Evolutionary conservation across 2,797 vertebrate genomes (phyloP).

Genomic region (Euphonia xanthogaster): DNA sequence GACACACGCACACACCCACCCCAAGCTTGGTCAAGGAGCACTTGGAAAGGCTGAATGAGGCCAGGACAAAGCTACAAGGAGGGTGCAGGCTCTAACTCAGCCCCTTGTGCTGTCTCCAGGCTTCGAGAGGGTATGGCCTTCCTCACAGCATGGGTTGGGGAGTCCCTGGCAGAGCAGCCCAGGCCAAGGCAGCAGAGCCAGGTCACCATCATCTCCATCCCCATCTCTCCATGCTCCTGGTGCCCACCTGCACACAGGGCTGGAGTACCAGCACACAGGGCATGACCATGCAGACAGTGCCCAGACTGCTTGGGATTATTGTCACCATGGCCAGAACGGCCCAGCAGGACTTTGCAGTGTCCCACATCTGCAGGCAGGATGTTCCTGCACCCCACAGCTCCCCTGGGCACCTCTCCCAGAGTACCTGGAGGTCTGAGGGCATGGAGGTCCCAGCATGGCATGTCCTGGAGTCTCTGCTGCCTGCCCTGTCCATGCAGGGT

Average conservation of each 20-base stretch:
- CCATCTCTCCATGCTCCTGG: background rate
- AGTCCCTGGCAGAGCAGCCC: background rate
- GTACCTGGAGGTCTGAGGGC: accelerated
- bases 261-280: background rate
- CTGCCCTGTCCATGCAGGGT: accelerated
- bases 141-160: background rate
- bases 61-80: background rate
- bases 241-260: accelerated
- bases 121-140: background rate
- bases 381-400: background rate
- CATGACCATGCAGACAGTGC: accelerated
- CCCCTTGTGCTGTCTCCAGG: accelerated
- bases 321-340: background rate
- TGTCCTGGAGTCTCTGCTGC: background rate
- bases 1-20: background rate
- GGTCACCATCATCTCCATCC: background rate
- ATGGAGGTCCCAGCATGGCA: background rate
- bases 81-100: background rate
- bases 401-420: background rate
- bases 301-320: background rate
- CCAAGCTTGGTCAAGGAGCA: background rate
- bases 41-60: background rate
- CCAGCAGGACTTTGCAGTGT: background rate
- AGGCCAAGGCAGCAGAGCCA: background rate
- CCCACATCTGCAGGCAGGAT: background rate